phyloP scores from a whole-genome alignment of 2,113 vertebrate species.

The Vimba vimba region DNA sequence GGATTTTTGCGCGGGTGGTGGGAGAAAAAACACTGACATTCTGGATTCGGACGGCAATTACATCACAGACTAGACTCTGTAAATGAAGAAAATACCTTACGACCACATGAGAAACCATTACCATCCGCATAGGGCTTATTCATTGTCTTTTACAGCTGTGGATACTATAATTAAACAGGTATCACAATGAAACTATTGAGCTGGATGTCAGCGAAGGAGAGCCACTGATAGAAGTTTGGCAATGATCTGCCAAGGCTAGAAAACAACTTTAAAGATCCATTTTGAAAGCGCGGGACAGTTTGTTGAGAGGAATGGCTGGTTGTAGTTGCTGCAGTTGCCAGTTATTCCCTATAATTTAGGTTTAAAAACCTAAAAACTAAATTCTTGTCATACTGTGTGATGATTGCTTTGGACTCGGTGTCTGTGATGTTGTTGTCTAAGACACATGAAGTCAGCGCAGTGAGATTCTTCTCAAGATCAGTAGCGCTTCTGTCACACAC shows the following conservation, averaged over 20 bases:
- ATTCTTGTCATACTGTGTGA: neutral
- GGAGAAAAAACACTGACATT: too few species aligned
- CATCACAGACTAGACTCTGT: too few species aligned
- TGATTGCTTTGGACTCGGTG: neutral
- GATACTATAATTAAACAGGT: neutral
- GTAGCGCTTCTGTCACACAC: slow-evolving; percentile 41
- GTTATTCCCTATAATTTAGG: neutral
- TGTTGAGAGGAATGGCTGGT: neutral
- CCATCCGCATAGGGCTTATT: too few species aligned
- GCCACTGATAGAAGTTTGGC: neutral
- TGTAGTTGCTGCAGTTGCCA: neutral
- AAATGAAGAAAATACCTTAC: too few species aligned
- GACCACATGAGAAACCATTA: too few species aligned
- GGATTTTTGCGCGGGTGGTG: too few species aligned
- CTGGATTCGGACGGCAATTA: too few species aligned
- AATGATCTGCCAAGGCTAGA: neutral
- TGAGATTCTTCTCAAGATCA: neutral
- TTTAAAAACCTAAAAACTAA: neutral
- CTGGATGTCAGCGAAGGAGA: neutral
- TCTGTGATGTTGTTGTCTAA: neutral
- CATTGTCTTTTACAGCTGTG: neutral
- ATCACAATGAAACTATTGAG: neutral
- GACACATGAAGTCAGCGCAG: neutral
- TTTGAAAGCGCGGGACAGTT: neutral
- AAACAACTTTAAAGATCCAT: neutral